Evolutionary conservation across 2,888 invertebrate species (phyloP).

Genomic region (Teleogryllus oceanicus): DNA sequence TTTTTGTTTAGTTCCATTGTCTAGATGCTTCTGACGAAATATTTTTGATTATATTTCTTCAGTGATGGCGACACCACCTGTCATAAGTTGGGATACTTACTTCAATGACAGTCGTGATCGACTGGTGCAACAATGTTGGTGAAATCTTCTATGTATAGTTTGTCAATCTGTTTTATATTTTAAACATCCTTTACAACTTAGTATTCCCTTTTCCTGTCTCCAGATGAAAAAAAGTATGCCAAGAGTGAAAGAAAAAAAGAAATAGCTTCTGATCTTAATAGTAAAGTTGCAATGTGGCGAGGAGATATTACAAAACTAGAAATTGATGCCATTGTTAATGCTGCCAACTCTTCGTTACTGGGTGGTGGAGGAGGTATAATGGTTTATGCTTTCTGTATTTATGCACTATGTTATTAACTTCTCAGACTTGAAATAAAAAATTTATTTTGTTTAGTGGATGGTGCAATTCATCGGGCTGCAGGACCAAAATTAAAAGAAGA

Average conservation of each 20-base stretch:
- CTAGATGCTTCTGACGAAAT: too few species aligned
- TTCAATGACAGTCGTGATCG: background rate
- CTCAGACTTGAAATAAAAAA: background rate
- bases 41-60: too few species aligned
- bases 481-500: constrained; percentile 66
- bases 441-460: constrained; percentile 64
- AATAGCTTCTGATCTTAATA: constrained; percentile 51
- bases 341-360: constrained; percentile 70
- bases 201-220: too few species aligned
- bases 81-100: background rate
- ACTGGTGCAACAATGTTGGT: background rate
- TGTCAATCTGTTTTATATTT: background rate
- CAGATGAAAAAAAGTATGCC: background rate
- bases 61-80: background rate
- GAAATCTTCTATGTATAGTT: background rate
- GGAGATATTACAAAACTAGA: constrained; percentile 83
- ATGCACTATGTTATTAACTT: background rate
- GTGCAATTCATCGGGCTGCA: constrained; percentile 81
- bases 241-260: background rate
- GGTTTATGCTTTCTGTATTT: constrained; percentile 6
- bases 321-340: constrained; percentile 86
- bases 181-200: too few species aligned
- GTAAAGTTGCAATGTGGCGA: constrained; percentile 64
- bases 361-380: constrained; percentile 74
- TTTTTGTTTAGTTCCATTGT: too few species aligned